A percentile compares a stretch with the other conserved stretches of the same genome.
These are phyloP conservation scores for Mallateleia sp. DNA, from an alignment of 2,888 invertebrate species.

Conservation along the genomic window DNA sequence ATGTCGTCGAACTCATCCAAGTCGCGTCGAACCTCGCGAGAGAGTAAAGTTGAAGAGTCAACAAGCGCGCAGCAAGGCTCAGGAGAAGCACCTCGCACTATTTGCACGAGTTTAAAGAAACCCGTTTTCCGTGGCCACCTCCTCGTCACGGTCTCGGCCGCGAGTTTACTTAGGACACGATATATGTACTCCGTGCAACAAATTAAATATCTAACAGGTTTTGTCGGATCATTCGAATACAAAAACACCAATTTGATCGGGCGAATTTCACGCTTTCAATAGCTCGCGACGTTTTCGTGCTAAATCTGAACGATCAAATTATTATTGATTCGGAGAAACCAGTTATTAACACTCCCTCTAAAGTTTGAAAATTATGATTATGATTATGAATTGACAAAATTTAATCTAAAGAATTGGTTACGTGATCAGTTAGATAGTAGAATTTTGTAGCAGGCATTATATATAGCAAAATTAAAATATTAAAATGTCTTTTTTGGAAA, in stretches of 20 bases:
- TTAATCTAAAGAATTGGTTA: no score
- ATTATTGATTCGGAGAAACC: no score
- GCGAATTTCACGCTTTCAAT: not conserved
- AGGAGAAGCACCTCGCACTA: slow-evolving; percentile 81
- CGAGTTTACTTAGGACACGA: slow-evolving; percentile 78
- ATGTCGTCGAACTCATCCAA: slow-evolving; percentile 73
- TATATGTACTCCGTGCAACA: slow-evolving; percentile 60
- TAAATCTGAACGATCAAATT: no score
- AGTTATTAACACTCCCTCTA: no score
- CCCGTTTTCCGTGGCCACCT: slow-evolving; percentile 85
- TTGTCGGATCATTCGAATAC: slow-evolving; percentile 9
- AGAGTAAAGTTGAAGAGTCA: slow-evolving; percentile 86
- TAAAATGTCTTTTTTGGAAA: no score
- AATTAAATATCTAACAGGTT: slow-evolving; percentile 68
- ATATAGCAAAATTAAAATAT: no score
- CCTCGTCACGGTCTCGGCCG: slow-evolving; percentile 57
- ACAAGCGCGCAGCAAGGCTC: slow-evolving; percentile 82
- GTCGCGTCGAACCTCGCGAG: slow-evolving; percentile 21
- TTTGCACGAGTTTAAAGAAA: slow-evolving; percentile 89
- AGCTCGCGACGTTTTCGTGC: not conserved
- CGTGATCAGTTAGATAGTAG: no score
- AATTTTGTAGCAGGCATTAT: no score
- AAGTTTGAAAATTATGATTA: no score
- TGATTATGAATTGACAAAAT: no score
- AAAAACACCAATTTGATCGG: slow-evolving; percentile 21